A percentile compares a stretch with the other conserved stretches of the same genome.
Conservation (phyloP, 2,113 vertebrate genomes). For the Xiphophorus maculatus region DNA sequence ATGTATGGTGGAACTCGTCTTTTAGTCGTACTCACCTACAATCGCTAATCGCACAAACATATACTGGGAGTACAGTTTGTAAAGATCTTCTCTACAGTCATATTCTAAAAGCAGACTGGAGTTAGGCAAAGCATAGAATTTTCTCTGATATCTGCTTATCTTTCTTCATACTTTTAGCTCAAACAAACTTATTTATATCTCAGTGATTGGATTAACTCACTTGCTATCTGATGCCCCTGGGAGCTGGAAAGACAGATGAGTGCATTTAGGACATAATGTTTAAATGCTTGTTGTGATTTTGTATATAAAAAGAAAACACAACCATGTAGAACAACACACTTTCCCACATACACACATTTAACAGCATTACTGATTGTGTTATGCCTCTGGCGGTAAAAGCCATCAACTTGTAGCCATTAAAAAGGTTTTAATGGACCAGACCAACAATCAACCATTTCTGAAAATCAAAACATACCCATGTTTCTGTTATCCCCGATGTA, state of each 20-base stretch:
- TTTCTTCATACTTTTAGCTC: conserved; percentile 51
- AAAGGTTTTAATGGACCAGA: conserved; percentile 62
- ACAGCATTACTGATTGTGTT: conserved; percentile 42
- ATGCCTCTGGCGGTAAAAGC: conserved; percentile 54
- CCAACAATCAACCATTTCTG: conserved; percentile 41
- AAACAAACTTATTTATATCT: conserved; percentile 61
- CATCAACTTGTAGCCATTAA: conserved; percentile 59
- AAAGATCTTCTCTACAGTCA: no score
- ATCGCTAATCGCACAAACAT: background rate
- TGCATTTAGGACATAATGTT: conserved; percentile 59
- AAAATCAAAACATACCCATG: conserved; percentile 25
- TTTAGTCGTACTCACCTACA: background rate
- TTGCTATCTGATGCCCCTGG: conserved; percentile 30
- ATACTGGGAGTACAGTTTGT: background rate
- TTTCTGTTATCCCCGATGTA: background rate
- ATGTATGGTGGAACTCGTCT: background rate
- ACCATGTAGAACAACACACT: conserved; percentile 4
- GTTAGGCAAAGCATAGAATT: conserved; percentile 22
- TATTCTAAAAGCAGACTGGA: background rate
- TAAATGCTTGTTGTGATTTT: conserved; percentile 42
- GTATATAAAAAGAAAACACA: conserved; percentile 38
- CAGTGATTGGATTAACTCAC: conserved; percentile 57
- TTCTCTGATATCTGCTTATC: conserved; percentile 31
- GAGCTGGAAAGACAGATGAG: conserved; percentile 43
- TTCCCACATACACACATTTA: conserved; percentile 11